Evolutionary conservation across 1,140 invertebrate species (phyloP).

Genomic region (Neodiprion pinetum): DNA sequence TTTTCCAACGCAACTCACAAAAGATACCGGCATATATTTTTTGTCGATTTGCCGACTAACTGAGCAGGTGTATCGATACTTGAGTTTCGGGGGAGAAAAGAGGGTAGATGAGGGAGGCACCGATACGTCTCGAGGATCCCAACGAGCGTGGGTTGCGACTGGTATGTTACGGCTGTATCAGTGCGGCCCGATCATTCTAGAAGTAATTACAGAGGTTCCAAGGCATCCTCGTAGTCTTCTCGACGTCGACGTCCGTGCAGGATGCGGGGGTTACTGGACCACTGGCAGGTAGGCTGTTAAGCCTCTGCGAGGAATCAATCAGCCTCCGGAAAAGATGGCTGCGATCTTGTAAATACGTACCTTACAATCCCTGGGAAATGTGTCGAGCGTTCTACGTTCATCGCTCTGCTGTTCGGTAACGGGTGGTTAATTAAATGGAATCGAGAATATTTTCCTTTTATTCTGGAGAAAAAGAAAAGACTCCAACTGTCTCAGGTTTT

Average conservation of each 20-base stretch:
- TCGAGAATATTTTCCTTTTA: too few relatives aligned
- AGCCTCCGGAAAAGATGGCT: neutral
- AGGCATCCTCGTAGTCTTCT: neutral
- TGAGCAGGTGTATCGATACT: neutral
- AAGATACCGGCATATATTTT: too few relatives aligned
- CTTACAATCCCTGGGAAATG: neutral
- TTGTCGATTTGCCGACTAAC: neutral
- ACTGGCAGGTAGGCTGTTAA: neutral
- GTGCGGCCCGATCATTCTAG: neutral
- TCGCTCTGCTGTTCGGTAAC: too few relatives aligned
- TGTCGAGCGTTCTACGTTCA: neutral
- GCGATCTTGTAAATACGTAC: neutral
- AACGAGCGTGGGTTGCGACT: neutral
- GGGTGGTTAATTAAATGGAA: too few relatives aligned
- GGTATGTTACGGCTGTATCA: neutral
- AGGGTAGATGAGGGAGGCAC: neutral
- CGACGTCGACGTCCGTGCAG: neutral
- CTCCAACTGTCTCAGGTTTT: too few relatives aligned
- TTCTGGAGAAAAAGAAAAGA: too few relatives aligned
- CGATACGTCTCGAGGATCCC: neutral
- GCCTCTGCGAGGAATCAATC: neutral
- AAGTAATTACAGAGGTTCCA: slow-evolving; percentile 5
- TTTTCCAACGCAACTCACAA: too few relatives aligned
- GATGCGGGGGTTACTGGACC: neutral
- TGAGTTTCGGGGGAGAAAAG: neutral